Evolutionary conservation across 2,888 invertebrate genomes (phyloP).

Genomic region (Synergus umbraculus): DNA sequence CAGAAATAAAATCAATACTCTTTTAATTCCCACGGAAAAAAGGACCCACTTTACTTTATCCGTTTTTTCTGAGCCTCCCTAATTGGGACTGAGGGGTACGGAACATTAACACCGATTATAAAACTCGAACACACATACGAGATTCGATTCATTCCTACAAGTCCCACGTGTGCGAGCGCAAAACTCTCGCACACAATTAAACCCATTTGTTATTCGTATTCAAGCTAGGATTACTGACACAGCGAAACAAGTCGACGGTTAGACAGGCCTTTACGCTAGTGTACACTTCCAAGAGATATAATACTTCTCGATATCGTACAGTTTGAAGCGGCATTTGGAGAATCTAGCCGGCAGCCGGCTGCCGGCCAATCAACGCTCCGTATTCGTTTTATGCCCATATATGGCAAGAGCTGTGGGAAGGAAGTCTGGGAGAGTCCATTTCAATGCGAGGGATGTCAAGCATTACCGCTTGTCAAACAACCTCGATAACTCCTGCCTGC

Average conservation of each 20-base stretch:
- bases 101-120: slow-evolving; percentile 38
- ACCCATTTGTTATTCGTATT: slow-evolving; percentile 16
- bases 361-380: slow-evolving; percentile 83
- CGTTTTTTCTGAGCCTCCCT: background rate
- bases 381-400: slow-evolving; percentile 89
- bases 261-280: slow-evolving; percentile 65
- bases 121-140: slow-evolving; percentile 44
- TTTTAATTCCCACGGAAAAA: background rate
- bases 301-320: slow-evolving; percentile 72
- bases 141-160: slow-evolving; percentile 31
- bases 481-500: background rate
- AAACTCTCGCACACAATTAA: slow-evolving; percentile 12
- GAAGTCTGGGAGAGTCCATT: slow-evolving; percentile 75
- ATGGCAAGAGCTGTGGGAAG: slow-evolving; percentile 85
- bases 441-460: slow-evolving; percentile 45
- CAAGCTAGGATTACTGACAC: slow-evolving; percentile 38
- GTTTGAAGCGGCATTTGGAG: slow-evolving; percentile 77
- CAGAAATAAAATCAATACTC: background rate
- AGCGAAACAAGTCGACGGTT: slow-evolving; percentile 61
- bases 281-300: slow-evolving; percentile 57
- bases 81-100: slow-evolving; percentile 9
- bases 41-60: background rate
- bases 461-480: slow-evolving; percentile 1
- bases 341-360: slow-evolving; percentile 80
- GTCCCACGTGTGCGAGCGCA: slow-evolving; percentile 7